These are phyloP conservation scores for Andrena marginata DNA, from an alignment of 2,888 invertebrate species.

Conservation along the genomic window DNA sequence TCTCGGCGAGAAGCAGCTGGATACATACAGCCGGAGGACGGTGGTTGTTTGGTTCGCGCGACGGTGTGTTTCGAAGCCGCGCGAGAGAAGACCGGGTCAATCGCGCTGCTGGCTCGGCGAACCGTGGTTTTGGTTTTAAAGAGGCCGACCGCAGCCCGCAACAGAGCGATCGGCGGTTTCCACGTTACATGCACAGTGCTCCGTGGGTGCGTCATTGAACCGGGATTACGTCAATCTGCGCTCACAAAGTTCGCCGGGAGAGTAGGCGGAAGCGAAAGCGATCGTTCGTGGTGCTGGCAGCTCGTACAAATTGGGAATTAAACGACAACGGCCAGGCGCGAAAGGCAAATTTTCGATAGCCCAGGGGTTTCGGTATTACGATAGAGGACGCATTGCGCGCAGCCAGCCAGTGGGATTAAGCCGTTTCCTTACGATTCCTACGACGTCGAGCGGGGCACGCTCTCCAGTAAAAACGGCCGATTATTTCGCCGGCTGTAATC, in stretches of 20 bases:
- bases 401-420: background rate
- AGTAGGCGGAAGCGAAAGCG: slow-evolving; percentile 65
- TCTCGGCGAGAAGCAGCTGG: background rate
- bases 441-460: background rate
- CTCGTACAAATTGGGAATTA: slow-evolving; percentile 73
- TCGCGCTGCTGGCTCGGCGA: slow-evolving; percentile 66
- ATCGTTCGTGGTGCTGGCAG: slow-evolving; percentile 73
- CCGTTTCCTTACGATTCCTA: background rate
- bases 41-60: background rate
- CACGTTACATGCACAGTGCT: slow-evolving; percentile 63
- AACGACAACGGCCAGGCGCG: slow-evolving; percentile 70
- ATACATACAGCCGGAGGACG: background rate
- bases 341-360: slow-evolving; percentile 66
- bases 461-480: background rate
- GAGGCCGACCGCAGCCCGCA: slow-evolving; percentile 70
- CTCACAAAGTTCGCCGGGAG: slow-evolving; percentile 70
- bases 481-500: slow-evolving; percentile 75
- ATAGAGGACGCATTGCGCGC: background rate
- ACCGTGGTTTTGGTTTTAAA: slow-evolving; percentile 72
- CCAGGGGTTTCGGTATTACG: slow-evolving; percentile 29
- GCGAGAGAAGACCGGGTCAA: slow-evolving; percentile 59
- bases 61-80: slow-evolving; percentile 20
- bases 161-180: slow-evolving; percentile 75
- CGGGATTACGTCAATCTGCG: slow-evolving; percentile 74
- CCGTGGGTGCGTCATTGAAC: slow-evolving; percentile 71